Evolutionary conservation across 2,888 invertebrate species (phyloP), one percentile per base, ranked within the genome.

Genomic region (Drosophila villosipedis): DNA sequence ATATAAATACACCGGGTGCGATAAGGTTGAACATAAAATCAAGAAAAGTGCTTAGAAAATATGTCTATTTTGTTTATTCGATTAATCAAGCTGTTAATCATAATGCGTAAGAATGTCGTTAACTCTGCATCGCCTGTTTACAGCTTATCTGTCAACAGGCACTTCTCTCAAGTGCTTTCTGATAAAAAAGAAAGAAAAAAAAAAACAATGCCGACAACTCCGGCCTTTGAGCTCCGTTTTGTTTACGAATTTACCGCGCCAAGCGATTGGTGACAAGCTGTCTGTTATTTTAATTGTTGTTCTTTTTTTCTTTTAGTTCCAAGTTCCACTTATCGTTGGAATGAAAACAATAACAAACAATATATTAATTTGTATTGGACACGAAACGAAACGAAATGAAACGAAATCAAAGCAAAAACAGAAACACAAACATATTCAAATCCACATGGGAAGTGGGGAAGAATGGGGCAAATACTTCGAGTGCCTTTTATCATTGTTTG

Each of bases 251-350:
- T 55, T n/a, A 57, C 55, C 41, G 59, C 43, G 63, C 31, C 54
- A 19, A 10, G 6, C 41, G 43, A 64, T 69, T 73, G 86, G 83
- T 73, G 83, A 83, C 83, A 86, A 31, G 82, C 82, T 75, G 83
- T 83, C 87, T 83, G 82, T 59, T 67, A 60, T 43, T 72, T 50
- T 67, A 59, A 67, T 70, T 73, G 61, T 39, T 72, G 31, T 63
- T 63, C 43, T 74, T 73, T 66, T 66, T 61, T 57, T 73, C 33
- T 68, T 60, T 28, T 55, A 14, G 71, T 35, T 71, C 47, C 35
- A 59, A 22, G 68, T 39, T 76, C 54, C 31, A 59, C 37, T 68
- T 65, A 49, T 65, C 58, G 58, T 53, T 50, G 43, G 19, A 49
- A 77, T 47, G 54, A 14, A 28, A 22, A 77, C 30, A 74, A 79